Evolutionary conservation across 2,113 vertebrate species (phyloP), one percentile per base, ranked within the genome.

Genomic region (Amphiprion ocellaris): DNA sequence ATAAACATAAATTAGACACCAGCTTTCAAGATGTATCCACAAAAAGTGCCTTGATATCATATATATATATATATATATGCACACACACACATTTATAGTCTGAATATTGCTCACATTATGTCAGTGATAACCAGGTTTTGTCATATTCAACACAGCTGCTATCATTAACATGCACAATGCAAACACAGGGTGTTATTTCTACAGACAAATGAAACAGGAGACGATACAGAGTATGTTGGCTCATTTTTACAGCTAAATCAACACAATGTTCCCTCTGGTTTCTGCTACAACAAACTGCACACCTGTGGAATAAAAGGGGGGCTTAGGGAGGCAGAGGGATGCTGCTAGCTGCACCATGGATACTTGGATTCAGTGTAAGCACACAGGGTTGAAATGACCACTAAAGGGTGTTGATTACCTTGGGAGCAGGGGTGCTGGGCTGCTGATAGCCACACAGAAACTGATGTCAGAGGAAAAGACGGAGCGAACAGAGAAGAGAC

Each of bases 361-460:
- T 23, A 33, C 70, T 30, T 74, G 33, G 71, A 33, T 69, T 49
- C 0, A 16, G 19, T 52, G 47, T 58, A 69, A 54, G 39, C 10
- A 62, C 60, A 58, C 50, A 7, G 66, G 70, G 60, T 24, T 59
- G 23, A 30, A 73, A 26, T 15, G 69, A 60, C 37, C 69, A 83
- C 67, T 84, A 59, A 54, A 44, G 70, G 54, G 60, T 28, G 64
- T 67, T 70, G 71, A 83, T 93, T 94, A 95, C 93, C 94, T 95
- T 94, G 8, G 90, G 90, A 87, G 84, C 16, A 26, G 92, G 87
- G 47, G 93, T 85, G 87, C 90, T 90, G 82, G 93, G 89, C 90
- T 92, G 93, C 90, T 92, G 90, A 93, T 94, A 94, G 76, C 93
- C 94, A 90, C 94, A 95, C 46, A 95, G 92, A 94, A 94, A 94